A percentile compares a stretch with the other conserved stretches of the same genome.
Evolutionary conservation across 2,888 invertebrate genomes (phyloP).

Genomic region (Crematogaster levior): DNA sequence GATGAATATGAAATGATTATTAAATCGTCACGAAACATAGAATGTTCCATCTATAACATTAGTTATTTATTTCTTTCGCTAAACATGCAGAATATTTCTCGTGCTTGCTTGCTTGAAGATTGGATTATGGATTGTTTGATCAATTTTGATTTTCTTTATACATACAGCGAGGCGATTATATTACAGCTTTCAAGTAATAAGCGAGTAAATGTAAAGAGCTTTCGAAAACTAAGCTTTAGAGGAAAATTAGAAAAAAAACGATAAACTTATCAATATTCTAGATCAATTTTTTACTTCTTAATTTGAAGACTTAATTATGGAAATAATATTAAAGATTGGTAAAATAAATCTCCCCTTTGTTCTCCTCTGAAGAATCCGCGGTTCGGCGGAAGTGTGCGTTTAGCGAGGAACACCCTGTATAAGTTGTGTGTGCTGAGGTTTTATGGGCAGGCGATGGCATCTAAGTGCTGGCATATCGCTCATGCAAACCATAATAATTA

Average conservation of each 20-base stretch:
- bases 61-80: not conserved
- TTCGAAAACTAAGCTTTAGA: not conserved
- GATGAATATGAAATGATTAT: not conserved
- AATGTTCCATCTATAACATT: not conserved
- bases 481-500: conserved; percentile 54
- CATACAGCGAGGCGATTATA: not conserved
- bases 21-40: not conserved
- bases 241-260: not conserved
- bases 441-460: conserved; percentile 21
- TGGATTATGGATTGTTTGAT: not conserved
- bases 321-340: not conserved
- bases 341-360: not conserved
- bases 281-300: not conserved
- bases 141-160: not conserved
- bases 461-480: conserved; percentile 7
- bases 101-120: not conserved
- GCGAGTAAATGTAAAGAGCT: not conserved
- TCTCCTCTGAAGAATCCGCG: not conserved
- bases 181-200: not conserved
- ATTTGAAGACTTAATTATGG: not conserved
- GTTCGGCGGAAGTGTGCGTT: not conserved
- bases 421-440: not conserved
- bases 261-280: not conserved
- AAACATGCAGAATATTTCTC: not conserved
- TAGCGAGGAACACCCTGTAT: not conserved